Percentiles rank a stretch among this genome's conserved stretches.
Evolutionary conservation across 2,113 vertebrate species (phyloP).

Genomic region (Pogona vitticeps): DNA sequence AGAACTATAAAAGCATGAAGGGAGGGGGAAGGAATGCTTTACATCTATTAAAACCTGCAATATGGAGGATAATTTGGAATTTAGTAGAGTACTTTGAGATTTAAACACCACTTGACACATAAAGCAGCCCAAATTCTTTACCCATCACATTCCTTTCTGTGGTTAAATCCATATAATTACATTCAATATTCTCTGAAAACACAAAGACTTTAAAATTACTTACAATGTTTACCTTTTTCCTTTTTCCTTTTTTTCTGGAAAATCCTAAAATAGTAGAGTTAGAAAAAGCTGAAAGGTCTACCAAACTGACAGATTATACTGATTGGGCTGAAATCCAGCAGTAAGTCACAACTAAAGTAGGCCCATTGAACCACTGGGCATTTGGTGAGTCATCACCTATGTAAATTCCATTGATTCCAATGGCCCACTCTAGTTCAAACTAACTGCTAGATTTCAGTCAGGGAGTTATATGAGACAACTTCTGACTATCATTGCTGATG

Average conservation of each 20-base stretch:
- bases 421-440: no score
- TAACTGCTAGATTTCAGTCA: no score
- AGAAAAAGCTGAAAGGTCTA: not conserved
- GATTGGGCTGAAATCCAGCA: no score
- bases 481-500: not conserved
- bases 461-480: not conserved
- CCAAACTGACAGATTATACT: no score
- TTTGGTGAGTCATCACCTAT: no score
- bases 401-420: no score
- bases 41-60: not conserved
- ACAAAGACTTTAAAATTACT: no score
- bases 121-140: not conserved
- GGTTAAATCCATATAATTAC: no score
- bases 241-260: not conserved
- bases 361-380: no score
- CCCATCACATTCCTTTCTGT: not conserved
- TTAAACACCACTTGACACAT: not conserved
- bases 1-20: not conserved
- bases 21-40: not conserved
- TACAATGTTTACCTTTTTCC: not conserved
- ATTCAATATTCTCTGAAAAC: no score
- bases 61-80: not conserved
- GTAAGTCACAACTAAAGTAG: no score
- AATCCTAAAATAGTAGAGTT: not conserved
- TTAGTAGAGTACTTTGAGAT: not conserved